Evolutionary conservation across 2,113 vertebrate species (phyloP).

Genomic region (Spilogale gracilis): DNA sequence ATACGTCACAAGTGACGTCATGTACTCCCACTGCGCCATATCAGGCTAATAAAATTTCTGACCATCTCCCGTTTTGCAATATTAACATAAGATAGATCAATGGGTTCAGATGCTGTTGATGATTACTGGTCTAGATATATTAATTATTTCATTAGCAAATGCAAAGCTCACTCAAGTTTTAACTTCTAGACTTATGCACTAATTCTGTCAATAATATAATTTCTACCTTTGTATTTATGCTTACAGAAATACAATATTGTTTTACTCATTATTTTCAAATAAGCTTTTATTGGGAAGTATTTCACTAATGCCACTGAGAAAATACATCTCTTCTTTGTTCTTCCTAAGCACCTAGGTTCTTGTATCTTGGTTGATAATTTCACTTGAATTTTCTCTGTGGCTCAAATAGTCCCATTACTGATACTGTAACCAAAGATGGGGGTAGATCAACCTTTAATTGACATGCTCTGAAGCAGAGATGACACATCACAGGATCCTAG

Average conservation of each 20-base stretch:
- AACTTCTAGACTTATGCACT: constrained; percentile 9
- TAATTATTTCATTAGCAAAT: constrained; percentile 4
- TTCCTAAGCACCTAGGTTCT: background rate
- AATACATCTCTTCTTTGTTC: background rate
- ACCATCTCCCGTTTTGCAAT: background rate
- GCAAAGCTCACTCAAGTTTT: constrained; percentile 10
- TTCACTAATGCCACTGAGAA: constrained; percentile 24
- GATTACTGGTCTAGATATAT: background rate
- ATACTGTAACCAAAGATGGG: constrained; percentile 11
- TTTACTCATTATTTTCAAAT: constrained; percentile 14
- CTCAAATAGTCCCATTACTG: background rate
- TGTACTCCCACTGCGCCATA: background rate
- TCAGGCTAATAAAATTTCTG: background rate
- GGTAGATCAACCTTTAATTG: background rate
- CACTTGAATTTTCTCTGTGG: constrained; percentile 24
- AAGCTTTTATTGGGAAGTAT: constrained; percentile 30
- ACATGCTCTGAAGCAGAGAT: background rate
- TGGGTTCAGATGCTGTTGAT: background rate
- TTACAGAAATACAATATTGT: background rate
- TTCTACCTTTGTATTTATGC: constrained; percentile 11
- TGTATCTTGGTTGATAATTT: background rate
- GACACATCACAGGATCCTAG: background rate
- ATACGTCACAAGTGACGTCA: background rate
- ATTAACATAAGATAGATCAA: background rate
- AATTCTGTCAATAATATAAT: background rate